phyloP scores from a whole-genome alignment of 2,113 vertebrate species.

The Oreochromis spilurus region DNA sequence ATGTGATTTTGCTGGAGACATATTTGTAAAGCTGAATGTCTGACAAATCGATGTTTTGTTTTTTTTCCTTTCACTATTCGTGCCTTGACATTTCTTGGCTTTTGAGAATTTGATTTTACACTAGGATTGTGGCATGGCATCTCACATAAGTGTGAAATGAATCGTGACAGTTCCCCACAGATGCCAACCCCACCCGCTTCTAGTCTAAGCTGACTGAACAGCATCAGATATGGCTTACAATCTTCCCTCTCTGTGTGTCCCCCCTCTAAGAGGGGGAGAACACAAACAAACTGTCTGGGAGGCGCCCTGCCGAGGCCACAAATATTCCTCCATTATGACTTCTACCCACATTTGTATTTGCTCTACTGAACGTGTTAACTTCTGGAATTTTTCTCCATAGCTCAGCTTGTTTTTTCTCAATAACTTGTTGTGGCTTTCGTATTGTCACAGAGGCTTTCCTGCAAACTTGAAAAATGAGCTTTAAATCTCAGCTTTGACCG shows the following conservation, averaged over 20 bases:
- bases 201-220: slow-evolving; percentile 42
- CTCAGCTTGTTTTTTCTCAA: slow-evolving; percentile 15
- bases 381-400: slow-evolving; percentile 13
- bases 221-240: slow-evolving; percentile 60
- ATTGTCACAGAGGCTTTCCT: background rate
- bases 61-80: background rate
- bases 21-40: background rate
- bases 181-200: slow-evolving; percentile 4
- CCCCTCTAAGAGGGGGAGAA: slow-evolving; percentile 42
- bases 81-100: slow-evolving; percentile 3
- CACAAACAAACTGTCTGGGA: slow-evolving; percentile 67
- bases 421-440: background rate
- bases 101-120: slow-evolving; percentile 31
- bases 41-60: background rate
- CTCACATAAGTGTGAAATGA: slow-evolving; percentile 47
- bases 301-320: slow-evolving; percentile 54
- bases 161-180: slow-evolving; percentile 49
- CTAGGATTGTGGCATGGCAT: slow-evolving; percentile 15
- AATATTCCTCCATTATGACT: slow-evolving; percentile 57
- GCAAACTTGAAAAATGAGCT: background rate
- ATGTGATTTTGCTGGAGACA: background rate
- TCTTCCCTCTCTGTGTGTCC: slow-evolving; percentile 36
- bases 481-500: background rate
- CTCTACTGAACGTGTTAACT: slow-evolving; percentile 17
- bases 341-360: slow-evolving; percentile 44